phyloP scores from a whole-genome alignment of 1,140 invertebrate species.

The Caenorhabditis remanei region DNA sequence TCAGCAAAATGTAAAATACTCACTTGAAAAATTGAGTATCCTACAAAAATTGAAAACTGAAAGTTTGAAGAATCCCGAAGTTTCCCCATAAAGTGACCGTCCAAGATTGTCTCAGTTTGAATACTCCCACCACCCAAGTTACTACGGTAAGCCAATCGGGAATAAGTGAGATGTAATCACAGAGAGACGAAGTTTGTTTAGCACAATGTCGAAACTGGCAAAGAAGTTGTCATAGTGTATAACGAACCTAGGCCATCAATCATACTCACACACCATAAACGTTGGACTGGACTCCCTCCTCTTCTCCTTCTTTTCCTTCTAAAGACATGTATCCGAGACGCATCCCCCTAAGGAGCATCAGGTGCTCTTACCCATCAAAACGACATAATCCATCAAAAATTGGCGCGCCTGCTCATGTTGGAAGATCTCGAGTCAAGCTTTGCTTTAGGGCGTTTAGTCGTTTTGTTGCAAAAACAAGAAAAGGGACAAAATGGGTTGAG shows the following conservation, averaged over 20 bases:
- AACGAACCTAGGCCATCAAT: constrained; percentile 56
- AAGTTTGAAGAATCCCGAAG: not conserved
- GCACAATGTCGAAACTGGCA: constrained; percentile 28
- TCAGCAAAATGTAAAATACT: too few relatives aligned
- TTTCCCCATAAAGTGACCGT: not conserved
- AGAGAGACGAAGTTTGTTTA: constrained; percentile 16
- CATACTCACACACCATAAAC: constrained; percentile 55
- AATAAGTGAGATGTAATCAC: constrained; percentile 51
- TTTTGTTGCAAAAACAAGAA: constrained; percentile 34
- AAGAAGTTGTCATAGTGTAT: constrained; percentile 53
- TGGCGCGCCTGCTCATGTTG: constrained; percentile 21
- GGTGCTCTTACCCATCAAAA: constrained; percentile 56
- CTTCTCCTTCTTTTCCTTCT: not conserved
- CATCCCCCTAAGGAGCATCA: constrained; percentile 54
- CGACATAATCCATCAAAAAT: constrained; percentile 56
- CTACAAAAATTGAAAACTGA: too few relatives aligned
- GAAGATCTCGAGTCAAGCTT: not conserved
- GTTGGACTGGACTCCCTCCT: not conserved
- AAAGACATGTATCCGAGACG: constrained; percentile 21
- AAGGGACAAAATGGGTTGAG: not conserved
- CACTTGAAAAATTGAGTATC: too few relatives aligned
- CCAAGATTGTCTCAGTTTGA: not conserved
- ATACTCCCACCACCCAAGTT: not conserved
- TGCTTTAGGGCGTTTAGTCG: not conserved
- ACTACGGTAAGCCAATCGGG: constrained; percentile 52